phyloP scores from a whole-genome alignment of 2,113 vertebrate species.

The Centropristis striata region DNA sequence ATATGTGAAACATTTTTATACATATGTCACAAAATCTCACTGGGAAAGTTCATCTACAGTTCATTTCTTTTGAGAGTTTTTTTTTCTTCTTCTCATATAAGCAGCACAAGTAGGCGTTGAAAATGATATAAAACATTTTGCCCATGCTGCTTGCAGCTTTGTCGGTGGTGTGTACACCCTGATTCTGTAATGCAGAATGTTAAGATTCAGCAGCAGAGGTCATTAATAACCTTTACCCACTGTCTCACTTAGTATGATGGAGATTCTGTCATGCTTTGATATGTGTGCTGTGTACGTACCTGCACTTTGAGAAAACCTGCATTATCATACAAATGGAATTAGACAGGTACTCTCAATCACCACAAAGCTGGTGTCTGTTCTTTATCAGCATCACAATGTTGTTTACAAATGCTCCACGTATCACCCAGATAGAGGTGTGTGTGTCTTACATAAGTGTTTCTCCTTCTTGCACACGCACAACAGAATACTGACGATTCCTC shows the following conservation, averaged over 20 bases:
- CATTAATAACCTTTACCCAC: background rate
- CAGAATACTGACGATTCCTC: slow-evolving; percentile 12
- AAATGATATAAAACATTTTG: background rate
- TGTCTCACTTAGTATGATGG: background rate
- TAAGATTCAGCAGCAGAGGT: background rate
- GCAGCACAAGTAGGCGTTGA: background rate
- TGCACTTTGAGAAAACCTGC: background rate
- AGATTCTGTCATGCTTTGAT: background rate
- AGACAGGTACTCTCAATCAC: slow-evolving; percentile 17
- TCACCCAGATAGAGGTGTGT: background rate
- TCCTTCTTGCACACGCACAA: slow-evolving; percentile 10
- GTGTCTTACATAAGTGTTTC: background rate
- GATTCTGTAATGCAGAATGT: background rate
- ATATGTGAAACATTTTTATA: too few relatives aligned
- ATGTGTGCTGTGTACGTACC: background rate
- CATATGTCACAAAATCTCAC: too few relatives aligned
- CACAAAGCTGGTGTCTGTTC: slow-evolving; percentile 11
- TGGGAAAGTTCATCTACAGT: background rate
- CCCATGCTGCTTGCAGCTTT: background rate
- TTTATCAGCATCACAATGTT: slow-evolving; percentile 5
- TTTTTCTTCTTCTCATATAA: background rate
- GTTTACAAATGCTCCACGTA: slow-evolving; percentile 20
- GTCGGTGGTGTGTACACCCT: background rate
- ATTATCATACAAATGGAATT: background rate
- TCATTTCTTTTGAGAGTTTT: background rate